Evolutionary conservation across 2,797 vertebrate genomes (phyloP), one percentile per base, ranked within the genome.

Genomic region (Anniella stebbinsi): DNA sequence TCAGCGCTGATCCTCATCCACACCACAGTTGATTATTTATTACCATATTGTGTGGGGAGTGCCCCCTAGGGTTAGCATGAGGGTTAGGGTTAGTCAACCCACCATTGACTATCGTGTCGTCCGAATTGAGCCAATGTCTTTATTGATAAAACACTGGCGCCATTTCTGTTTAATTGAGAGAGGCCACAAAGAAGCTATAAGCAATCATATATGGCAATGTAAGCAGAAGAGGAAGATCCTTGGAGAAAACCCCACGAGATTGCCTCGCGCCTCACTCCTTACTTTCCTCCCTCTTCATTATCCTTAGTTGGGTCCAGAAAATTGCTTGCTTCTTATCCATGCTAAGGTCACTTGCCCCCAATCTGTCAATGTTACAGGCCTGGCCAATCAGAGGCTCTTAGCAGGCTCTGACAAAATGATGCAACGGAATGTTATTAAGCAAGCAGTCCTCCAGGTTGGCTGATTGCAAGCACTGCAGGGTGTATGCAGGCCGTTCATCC

Each of bases 261-360:
- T 45, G 45, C 13, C 45, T 23, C 21, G 13, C 67, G 38, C 25
- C 36, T 33, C 78, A 60, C 77, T 73, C 78, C 87, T 41, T 67
- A 23, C n/a, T 6, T 67, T 63, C 21, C 30, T 72, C 63, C 25
- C 21, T 41, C 36, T 88, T 60, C 36, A 57, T 72, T 54, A 33
- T 84, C 38, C 51, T 66, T 78, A 54, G 23, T 60, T 36, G 69
- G 81, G 73, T 41, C 48, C 48, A 57, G 88, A 90, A 89, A 89
- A 84, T 88, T 73, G 73, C 80, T 81, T 92, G 91, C 84, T 91
- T 84, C 85, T 93, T 93, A 92, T 93, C 84, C 82, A 73, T 75
- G 88, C 80, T 85, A 87, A 91, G 93, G 89, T 93, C 88, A 87
- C 93, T 54, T 92, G 76, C 63, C 75, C 91, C 76, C 86, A 92